Evolutionary conservation across 1,140 invertebrate species (phyloP).

Genomic region (Drosophila pandora): DNA sequence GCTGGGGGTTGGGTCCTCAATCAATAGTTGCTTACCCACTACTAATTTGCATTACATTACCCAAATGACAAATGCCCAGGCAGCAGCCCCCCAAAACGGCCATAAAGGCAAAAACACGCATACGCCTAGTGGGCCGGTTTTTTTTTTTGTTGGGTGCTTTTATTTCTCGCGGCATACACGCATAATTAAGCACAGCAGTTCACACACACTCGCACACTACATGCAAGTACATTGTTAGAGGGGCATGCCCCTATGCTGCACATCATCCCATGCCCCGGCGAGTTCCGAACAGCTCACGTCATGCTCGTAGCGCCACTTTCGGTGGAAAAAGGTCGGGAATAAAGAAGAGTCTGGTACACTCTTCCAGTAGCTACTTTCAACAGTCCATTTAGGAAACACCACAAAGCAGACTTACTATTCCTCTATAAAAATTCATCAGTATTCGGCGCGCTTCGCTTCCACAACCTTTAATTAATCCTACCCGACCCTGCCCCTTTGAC

Average conservation of each 20-base stretch:
- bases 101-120: slow-evolving; percentile 53
- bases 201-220: slow-evolving; percentile 24
- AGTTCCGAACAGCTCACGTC: slow-evolving; percentile 53
- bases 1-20: slow-evolving; percentile 5
- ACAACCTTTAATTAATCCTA: slow-evolving; percentile 38
- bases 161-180: slow-evolving; percentile 41
- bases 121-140: slow-evolving; percentile 45
- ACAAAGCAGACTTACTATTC: background rate
- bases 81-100: slow-evolving; percentile 15
- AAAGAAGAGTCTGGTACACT: background rate
- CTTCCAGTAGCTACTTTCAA: background rate
- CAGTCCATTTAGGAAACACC: background rate
- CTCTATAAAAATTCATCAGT: background rate
- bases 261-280: slow-evolving; percentile 17
- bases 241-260: slow-evolving; percentile 20
- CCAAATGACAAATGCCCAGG: slow-evolving; percentile 61
- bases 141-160: background rate
- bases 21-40: slow-evolving; percentile 43
- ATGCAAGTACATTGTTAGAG: slow-evolving; percentile 4
- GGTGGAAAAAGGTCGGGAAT: background rate
- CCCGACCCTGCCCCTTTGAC: slow-evolving; percentile 6
- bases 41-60: slow-evolving; percentile 61
- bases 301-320: slow-evolving; percentile 72
- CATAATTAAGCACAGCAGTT: slow-evolving; percentile 67
- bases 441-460: slow-evolving; percentile 6